Conservation (phyloP, 2,797 vertebrate species). For the Tachyglossus aculeatus region DNA sequence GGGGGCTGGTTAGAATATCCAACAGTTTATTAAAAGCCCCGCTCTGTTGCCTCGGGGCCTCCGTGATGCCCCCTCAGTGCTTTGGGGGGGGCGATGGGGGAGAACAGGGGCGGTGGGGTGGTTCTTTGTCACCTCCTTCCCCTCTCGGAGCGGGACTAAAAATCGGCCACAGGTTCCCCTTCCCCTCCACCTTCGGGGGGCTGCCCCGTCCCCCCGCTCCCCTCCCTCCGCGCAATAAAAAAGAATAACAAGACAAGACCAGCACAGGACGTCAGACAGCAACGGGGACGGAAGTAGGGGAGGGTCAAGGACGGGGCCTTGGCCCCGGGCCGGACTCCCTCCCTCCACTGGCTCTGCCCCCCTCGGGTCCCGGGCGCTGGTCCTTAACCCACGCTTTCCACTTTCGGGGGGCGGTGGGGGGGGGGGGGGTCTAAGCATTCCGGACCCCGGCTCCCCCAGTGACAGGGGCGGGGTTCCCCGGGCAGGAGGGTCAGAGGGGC, state of each 20-base stretch:
- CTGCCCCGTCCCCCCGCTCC: slow-evolving; percentile 39
- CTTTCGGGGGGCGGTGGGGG: not conserved
- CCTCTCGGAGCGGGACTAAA: not conserved
- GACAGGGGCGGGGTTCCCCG: slow-evolving; percentile 26
- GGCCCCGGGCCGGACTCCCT: too few species aligned
- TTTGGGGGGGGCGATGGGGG: not conserved
- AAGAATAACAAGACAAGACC: slow-evolving; percentile 62
- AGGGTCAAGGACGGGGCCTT: slow-evolving; percentile 50
- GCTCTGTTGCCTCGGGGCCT: slow-evolving; percentile 28
- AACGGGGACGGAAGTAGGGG: slow-evolving; percentile 45
- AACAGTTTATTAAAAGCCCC: slow-evolving; percentile 66
- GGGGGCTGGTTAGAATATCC: slow-evolving; percentile 62
- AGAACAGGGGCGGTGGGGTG: not conserved
- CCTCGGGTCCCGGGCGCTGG: not conserved
- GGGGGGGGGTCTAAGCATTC: too few species aligned
- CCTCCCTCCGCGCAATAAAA: slow-evolving; percentile 68
- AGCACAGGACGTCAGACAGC: slow-evolving; percentile 70
- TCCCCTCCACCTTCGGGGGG: not conserved
- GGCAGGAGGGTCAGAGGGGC: slow-evolving; percentile 26
- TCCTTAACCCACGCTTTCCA: not conserved
- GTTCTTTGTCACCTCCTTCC: not conserved
- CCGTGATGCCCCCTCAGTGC: slow-evolving; percentile 9
- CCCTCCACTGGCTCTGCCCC: not conserved
- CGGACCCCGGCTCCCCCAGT: not conserved
- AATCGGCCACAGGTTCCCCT: not conserved